These are phyloP conservation scores for Poecilia latipinna DNA, from an alignment of 2,113 vertebrate genomes.

Conservation along the genomic window DNA sequence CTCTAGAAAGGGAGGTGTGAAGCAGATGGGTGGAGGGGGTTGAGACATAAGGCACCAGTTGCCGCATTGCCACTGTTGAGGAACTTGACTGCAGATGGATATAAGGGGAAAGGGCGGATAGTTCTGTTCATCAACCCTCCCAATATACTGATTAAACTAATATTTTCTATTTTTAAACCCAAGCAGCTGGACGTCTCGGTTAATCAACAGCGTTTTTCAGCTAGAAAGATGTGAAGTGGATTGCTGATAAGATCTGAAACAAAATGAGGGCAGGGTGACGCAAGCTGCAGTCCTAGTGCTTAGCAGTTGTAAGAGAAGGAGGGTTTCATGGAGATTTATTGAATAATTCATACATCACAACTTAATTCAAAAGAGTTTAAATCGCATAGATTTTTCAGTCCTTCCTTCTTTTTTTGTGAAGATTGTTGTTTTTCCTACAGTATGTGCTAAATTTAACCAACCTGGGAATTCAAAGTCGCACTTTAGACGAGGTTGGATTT, in stretches of 20 bases:
- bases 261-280: constrained; percentile 12
- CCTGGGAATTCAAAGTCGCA: no score
- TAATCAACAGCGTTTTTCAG: background rate
- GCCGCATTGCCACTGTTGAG: constrained; percentile 64
- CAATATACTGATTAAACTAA: background rate
- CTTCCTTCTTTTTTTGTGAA: no score
- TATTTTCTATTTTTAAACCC: background rate
- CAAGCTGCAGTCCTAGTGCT: background rate
- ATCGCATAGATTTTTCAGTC: no score
- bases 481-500: no score
- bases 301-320: constrained; percentile 4
- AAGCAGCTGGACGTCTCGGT: background rate
- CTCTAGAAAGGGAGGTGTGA: background rate
- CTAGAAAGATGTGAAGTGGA: background rate
- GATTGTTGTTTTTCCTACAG: no score
- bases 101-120: background rate
- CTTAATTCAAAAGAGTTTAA: no score
- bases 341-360: constrained; percentile 24
- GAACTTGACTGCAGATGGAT: constrained; percentile 30
- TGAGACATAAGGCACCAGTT: constrained; percentile 56
- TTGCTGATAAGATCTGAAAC: background rate
- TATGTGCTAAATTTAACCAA: no score
- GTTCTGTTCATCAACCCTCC: background rate
- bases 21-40: background rate
- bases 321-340: background rate